Conservation (phyloP, 2,888 invertebrate species). For the Polymixis lichenea region DNA sequence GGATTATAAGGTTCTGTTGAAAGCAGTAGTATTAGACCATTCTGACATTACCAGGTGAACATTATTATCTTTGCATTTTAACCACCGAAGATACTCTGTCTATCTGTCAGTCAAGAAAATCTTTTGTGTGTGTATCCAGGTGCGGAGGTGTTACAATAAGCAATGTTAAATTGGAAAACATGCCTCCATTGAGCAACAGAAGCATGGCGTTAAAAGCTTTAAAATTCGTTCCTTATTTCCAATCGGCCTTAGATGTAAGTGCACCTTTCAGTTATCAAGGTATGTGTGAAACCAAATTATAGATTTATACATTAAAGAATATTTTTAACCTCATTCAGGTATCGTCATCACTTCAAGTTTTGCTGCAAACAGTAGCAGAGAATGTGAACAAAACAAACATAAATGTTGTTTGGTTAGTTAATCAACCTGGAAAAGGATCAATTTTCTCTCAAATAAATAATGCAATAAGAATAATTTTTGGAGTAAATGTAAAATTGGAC, state of each 20-base stretch:
- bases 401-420: conserved; percentile 59
- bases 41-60: conserved; percentile 63
- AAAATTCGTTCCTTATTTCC: conserved; percentile 57
- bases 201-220: conserved; percentile 53
- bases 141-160: conserved; percentile 71
- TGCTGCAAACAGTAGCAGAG: conserved; percentile 69
- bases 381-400: conserved; percentile 64
- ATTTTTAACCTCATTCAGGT: conserved; percentile 36
- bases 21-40: conserved; percentile 49
- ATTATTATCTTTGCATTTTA: background rate
- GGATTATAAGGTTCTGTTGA: conserved; percentile 47
- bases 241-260: conserved; percentile 60
- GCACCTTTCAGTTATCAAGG: background rate
- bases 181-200: conserved; percentile 43
- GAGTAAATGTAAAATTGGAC: conserved; percentile 55
- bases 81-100: background rate
- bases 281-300: background rate
- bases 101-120: background rate
- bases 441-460: conserved; percentile 57
- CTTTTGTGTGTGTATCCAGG: conserved; percentile 58
- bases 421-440: conserved; percentile 14
- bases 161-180: conserved; percentile 62
- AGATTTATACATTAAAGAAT: too few relatives aligned
- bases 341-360: conserved; percentile 61
- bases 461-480: conserved; percentile 35